Evolutionary conservation across 2,888 invertebrate species (phyloP).

Genomic region (Furcula furcula): DNA sequence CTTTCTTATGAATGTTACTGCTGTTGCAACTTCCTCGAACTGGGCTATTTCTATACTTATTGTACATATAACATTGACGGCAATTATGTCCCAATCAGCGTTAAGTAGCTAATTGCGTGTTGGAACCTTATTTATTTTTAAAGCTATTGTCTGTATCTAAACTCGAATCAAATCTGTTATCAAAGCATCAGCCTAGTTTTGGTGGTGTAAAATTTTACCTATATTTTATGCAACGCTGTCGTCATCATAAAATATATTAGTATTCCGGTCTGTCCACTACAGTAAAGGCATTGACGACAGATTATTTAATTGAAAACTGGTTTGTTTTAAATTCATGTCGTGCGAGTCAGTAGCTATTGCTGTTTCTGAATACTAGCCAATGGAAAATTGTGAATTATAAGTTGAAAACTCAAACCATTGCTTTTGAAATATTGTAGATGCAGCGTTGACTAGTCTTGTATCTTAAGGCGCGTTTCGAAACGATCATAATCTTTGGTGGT

Average conservation of each 20-base stretch:
- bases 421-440: slow-evolving; percentile 21
- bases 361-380: slow-evolving; percentile 4
- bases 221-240: too few species aligned
- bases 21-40: slow-evolving; percentile 21
- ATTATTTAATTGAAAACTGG: slow-evolving; percentile 18
- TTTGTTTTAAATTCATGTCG: slow-evolving; percentile 17
- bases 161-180: too few species aligned
- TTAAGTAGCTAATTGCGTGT: slow-evolving; percentile 10
- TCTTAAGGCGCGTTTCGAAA: slow-evolving; percentile 22
- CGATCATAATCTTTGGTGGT: slow-evolving; percentile 24
- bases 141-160: slow-evolving; percentile 2
- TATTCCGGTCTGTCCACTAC: too few species aligned
- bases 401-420: slow-evolving; percentile 11
- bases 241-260: too few species aligned
- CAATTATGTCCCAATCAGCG: slow-evolving; percentile 9
- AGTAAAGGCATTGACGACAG: slow-evolving; percentile 17
- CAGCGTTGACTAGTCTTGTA: slow-evolving; percentile 13
- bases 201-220: too few species aligned
- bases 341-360: slow-evolving; percentile 9
- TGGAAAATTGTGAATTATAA: background rate
- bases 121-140: slow-evolving; percentile 3
- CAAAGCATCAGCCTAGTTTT: too few species aligned
- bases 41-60: slow-evolving; percentile 9
- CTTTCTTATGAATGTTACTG: slow-evolving; percentile 20
- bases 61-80: slow-evolving; percentile 8